A percentile compares a stretch with the other conserved stretches of the same genome.
Conservation (phyloP, 2,797 vertebrate genomes). For the Heteromormyrus szaboi region DNA sequence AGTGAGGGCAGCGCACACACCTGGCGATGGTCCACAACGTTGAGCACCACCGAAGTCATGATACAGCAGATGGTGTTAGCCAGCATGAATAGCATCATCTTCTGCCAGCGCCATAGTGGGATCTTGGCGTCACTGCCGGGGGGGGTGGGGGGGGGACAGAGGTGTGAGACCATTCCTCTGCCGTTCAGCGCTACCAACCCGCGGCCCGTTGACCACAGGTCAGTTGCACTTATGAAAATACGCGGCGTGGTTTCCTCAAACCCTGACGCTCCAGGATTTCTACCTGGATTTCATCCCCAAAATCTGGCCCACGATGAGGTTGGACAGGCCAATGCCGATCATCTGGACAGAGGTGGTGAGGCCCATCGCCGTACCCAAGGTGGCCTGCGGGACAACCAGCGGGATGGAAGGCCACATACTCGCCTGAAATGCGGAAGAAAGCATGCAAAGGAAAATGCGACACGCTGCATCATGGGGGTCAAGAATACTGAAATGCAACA, state of each 20-base stretch:
- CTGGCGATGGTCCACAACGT: constrained; percentile 65
- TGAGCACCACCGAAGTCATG: constrained; percentile 61
- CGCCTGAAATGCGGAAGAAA: constrained; percentile 46
- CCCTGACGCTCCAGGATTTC: not conserved
- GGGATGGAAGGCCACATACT: constrained; percentile 79
- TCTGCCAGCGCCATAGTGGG: constrained; percentile 70
- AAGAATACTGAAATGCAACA: not conserved
- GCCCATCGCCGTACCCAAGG: constrained; percentile 72
- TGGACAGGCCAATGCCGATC: constrained; percentile 70
- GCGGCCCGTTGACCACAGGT: not conserved
- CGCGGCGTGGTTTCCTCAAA: not conserved
- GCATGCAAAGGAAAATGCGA: not conserved
- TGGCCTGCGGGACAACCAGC: constrained; percentile 71
- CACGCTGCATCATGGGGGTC: too few species aligned
- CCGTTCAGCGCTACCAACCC: not conserved
- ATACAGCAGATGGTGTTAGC: constrained; percentile 69
- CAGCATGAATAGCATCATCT: constrained; percentile 77
- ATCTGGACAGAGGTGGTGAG: constrained; percentile 74
- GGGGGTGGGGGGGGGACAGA: not conserved
- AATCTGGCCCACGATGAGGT: constrained; percentile 70
- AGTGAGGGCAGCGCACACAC: constrained; percentile 37
- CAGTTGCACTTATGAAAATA: not conserved
- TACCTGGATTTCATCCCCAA: constrained; percentile 69
- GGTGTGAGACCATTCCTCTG: constrained; percentile 5
- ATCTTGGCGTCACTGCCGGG: constrained; percentile 66